Evolutionary conservation across 2,888 invertebrate genomes (phyloP), one percentile per base, ranked within the genome.

Genomic region (Athalia cordata): DNA sequence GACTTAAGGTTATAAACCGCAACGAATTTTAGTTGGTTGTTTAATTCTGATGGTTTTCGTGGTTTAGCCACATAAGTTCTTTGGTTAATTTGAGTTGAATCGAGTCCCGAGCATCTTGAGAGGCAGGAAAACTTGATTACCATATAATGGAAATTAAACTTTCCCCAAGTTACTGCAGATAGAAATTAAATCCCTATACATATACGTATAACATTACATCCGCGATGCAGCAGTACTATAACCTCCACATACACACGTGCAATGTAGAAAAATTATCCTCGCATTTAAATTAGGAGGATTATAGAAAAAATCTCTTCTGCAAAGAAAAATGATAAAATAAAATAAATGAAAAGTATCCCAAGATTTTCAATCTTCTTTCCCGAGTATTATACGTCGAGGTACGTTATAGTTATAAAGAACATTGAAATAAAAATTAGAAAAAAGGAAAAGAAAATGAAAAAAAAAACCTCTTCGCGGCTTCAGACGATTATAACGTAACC

Each of bases 111-210:
- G 77, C 77, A 80, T 79, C 79, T 70, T 43, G 43, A 9, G 11
- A 15, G 55, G 55, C 80, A 81, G 80, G 80, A 83, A 79, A 85
- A 87, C 87, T 88, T 88, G 88, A 89, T 88, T 89, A 87, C 85
- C 86, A 85, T 86, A 88, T 87, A 87, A 89, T 87, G 86, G 87
- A 89, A 29, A 29, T 29, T 29, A 29, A 29, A 29, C 29, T 87
- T 85, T 84, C 83, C 82, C 79, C 77, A 11, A 52, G 52, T 52
- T 11, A 70, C 70, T 70, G 55, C 47, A 13, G 11, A 77, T 84
- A 85, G 85, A 86, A 88, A 88, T 86, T 86, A 86, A 87, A 88
- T 86, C 85, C 88, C 87, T 87, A 88, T 88, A 85, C 83, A 82
- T 29, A 29, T 29, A 85, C 83, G 82, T 29, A 29, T 29, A 29